A percentile compares a stretch with the other conserved stretches of the same genome.
Conservation (phyloP, 2,888 invertebrate genomes). For the Drosophila dives region DNA sequence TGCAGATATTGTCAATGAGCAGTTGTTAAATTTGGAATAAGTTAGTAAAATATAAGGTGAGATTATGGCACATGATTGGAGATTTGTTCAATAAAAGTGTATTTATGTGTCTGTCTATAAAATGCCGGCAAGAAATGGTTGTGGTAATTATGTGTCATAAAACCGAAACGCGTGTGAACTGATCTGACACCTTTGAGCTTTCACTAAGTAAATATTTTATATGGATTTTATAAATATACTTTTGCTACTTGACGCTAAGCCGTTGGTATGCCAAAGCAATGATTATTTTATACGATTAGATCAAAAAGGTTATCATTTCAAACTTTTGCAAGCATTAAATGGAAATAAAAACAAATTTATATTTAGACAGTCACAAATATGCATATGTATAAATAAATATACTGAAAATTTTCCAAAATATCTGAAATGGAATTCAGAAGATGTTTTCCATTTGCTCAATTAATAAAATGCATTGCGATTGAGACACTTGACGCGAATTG, state of each 20-base stretch:
- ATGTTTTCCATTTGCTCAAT: conserved; percentile 43
- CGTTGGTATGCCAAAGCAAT: conserved; percentile 12
- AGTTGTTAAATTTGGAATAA: conserved; percentile 18
- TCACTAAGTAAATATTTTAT: background rate
- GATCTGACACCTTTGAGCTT: background rate
- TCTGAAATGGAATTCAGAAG: conserved; percentile 20
- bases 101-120: background rate
- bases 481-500: conserved; percentile 64
- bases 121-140: background rate
- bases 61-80: background rate
- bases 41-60: conserved; percentile 30
- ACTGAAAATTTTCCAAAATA: conserved; percentile 14
- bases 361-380: conserved; percentile 9
- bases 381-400: background rate
- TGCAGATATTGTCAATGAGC: conserved; percentile 31
- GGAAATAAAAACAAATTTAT: conserved; percentile 8
- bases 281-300: conserved; percentile 28
- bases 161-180: background rate
- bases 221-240: background rate
- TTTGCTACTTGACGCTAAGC: conserved; percentile 2
- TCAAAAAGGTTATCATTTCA: conserved; percentile 49
- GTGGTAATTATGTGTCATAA: background rate
- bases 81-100: background rate
- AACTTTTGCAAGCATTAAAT: conserved; percentile 34
- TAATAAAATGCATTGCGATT: conserved; percentile 39